Percentiles rank a stretch among this genome's conserved stretches.
phyloP scores from a whole-genome alignment of 2,888 invertebrate genomes.

The Nomada fabriciana region DNA sequence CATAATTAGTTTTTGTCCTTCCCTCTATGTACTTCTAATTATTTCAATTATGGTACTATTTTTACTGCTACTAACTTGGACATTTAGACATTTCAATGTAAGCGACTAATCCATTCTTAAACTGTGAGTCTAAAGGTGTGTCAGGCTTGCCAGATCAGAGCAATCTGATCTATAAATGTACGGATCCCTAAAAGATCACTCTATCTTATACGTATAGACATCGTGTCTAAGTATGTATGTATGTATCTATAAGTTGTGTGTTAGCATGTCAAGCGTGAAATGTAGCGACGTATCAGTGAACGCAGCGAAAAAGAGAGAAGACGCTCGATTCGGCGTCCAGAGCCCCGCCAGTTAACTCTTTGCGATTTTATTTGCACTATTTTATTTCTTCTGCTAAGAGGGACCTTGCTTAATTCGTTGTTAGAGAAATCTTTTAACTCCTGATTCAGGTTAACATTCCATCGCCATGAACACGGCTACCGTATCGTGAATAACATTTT shows the following conservation, averaged over 20 bases:
- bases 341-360: slow-evolving; percentile 42
- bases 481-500: not conserved
- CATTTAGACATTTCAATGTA: not conserved
- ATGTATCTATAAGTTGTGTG: slow-evolving; percentile 73
- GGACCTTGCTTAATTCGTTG: not conserved
- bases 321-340: slow-evolving; percentile 27
- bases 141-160: not conserved
- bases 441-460: slow-evolving; percentile 15
- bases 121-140: slow-evolving; percentile 9
- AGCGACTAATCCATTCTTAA: not conserved
- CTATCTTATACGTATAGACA: slow-evolving; percentile 57
- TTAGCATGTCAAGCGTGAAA: slow-evolving; percentile 68
- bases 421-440: not conserved
- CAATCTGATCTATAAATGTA: slow-evolving; percentile 40
- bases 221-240: slow-evolving; percentile 74
- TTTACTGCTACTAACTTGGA: not conserved
- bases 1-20: too few relatives aligned
- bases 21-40: not conserved
- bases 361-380: slow-evolving; percentile 10
- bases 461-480: not conserved
- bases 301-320: slow-evolving; percentile 22
- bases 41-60: not conserved
- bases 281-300: slow-evolving; percentile 54
- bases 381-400: too few relatives aligned
- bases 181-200: slow-evolving; percentile 45